Conservation (phyloP, 2,113 vertebrate species). For the Leucopsar rothschildi region DNA sequence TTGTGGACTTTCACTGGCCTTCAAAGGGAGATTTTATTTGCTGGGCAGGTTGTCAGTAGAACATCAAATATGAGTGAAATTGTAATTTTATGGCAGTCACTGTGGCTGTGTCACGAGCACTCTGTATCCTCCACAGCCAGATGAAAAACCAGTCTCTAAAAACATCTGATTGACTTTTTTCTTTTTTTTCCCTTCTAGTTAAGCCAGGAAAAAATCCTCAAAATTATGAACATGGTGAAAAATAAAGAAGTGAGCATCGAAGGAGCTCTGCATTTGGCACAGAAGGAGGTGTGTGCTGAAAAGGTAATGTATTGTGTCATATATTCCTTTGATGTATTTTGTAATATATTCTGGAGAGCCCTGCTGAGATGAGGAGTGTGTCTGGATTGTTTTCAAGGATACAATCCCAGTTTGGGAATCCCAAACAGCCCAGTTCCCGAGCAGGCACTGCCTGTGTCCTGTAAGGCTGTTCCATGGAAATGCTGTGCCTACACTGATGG, state of each 20-base stretch:
- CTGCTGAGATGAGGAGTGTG: not conserved
- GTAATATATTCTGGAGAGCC: not conserved
- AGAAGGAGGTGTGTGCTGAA: slow-evolving; percentile 2
- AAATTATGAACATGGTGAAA: slow-evolving; percentile 76
- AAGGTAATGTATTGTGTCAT: not conserved
- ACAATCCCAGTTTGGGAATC: not conserved
- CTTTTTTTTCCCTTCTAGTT: not conserved
- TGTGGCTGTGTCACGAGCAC: not conserved
- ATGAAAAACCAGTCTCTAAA: not conserved
- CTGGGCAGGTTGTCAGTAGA: not conserved
- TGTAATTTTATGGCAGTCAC: not conserved
- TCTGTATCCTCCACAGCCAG: not conserved
- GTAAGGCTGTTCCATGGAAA: not conserved
- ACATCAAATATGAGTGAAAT: slow-evolving; percentile 13
- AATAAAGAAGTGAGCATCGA: slow-evolving; percentile 77
- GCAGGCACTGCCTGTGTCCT: not conserved
- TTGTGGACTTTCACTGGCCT: not conserved
- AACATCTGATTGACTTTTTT: not conserved
- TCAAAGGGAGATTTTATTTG: slow-evolving; percentile 36
- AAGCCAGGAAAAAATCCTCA: slow-evolving; percentile 46
- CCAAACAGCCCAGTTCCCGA: not conserved
- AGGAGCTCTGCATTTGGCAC: slow-evolving; percentile 73
- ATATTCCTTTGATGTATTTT: not conserved
- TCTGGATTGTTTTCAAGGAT: not conserved
- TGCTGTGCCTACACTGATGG: not conserved